Conservation (phyloP, 1,140 invertebrate species). For the Steinernema feltiae region DNA sequence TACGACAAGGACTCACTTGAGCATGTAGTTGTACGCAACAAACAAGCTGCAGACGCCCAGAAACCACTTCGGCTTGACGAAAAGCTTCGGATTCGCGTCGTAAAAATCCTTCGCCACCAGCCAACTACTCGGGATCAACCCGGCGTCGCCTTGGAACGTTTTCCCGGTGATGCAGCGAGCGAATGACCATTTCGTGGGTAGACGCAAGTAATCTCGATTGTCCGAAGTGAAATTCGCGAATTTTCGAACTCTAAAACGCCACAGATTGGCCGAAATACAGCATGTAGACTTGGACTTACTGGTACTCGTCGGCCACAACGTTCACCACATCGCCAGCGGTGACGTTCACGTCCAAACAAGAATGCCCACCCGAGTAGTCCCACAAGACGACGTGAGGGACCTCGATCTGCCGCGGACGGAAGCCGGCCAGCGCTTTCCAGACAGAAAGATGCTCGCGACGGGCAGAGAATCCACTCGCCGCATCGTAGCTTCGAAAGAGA, state of each 20-base stretch:
- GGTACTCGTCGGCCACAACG: conserved; percentile 24
- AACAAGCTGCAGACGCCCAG: not conserved
- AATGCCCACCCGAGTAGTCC: conserved; percentile 22
- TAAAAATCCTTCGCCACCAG: not conserved
- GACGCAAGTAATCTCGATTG: not conserved
- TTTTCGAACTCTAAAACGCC: not conserved
- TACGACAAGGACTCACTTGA: not conserved
- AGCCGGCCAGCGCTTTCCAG: not conserved
- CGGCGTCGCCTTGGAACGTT: not conserved
- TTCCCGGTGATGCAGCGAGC: not conserved
- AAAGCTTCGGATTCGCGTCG: not conserved
- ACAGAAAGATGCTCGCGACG: not conserved
- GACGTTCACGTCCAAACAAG: conserved; percentile 20
- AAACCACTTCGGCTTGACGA: not conserved
- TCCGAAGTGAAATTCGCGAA: not conserved
- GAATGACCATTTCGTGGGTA: not conserved
- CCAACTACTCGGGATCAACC: not conserved
- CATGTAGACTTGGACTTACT: conserved; percentile 5
- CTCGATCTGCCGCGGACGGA: not conserved
- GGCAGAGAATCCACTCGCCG: conserved; percentile 9
- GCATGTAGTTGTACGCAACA: not conserved
- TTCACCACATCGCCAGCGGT: conserved; percentile 17
- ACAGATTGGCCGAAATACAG: not conserved
- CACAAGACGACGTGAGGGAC: conserved; percentile 18
- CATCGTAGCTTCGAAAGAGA: not conserved